Base-by-base conservation (phyloP, 2,888 invertebrate genomes). In the Ethmia dodecea region DNA sequence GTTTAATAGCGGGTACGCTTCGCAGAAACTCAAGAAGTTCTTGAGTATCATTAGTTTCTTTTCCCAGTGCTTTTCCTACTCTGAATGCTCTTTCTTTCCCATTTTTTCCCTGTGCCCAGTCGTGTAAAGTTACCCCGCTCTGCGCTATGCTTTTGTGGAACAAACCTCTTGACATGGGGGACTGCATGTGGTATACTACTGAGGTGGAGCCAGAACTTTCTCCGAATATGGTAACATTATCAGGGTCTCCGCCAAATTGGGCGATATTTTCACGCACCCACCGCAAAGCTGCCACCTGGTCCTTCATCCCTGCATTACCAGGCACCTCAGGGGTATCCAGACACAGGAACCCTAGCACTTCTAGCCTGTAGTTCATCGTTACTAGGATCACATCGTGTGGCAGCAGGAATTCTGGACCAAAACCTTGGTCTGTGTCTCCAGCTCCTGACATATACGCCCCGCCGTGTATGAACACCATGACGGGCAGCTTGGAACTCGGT, bases 161-260 rank as follows among this genome's bases (percentile, higher is more conserved):
- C 13, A 84, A 45, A 6, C 75, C 78, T 52, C 52, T 47, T 0
- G 84, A 78, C 63, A 76, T 66, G 0, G 76, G 73, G 2, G 83
- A 80, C 5, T 81, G 37, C 60, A 84, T 55, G 24, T 84, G 76
- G 33, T 63, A 68, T 1, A 74, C 78, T 0, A 73, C 75, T 6
- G 74, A 63, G 1, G 59, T 58, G 0, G 63, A 68, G 4, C 87
- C 87, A 3, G 83, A 72, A 43, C 81, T 79, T 38, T 80, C 74
- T 0, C 84, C 86, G 36, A 79, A 73, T 33, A 86, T 43, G 1
- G 81, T 80, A 13, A 80, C 55, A 40, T 74, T 71, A 4, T 69
- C 49, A 2, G 66, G 56, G 30, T 77, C 67, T 1, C 77, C 78
- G 5, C 78, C 78, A 39, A 78, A 76, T 8, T 57, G 43, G 34